Evolutionary conservation across 2,113 vertebrate species (phyloP), one percentile per base, ranked within the genome.

Genomic region (Glaucidium brasilianum): DNA sequence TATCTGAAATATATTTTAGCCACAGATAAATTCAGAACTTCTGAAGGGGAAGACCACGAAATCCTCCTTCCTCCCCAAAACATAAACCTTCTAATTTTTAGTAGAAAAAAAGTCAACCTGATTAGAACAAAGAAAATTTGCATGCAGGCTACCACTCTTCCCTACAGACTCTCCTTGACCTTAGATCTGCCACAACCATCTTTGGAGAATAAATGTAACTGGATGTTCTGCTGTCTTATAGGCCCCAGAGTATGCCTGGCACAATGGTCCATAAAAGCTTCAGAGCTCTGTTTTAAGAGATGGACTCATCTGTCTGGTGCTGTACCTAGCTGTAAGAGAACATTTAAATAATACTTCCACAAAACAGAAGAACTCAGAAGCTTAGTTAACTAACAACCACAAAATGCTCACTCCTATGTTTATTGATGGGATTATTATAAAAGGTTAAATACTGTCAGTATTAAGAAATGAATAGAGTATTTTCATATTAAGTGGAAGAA

Each of bases 401-500:
- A 67, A 92, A 47, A 55, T 0, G 1, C 26, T 85, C n/a, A 41
- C 21, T 15, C 59, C 6, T 35, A 37, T 68, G 25, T 85, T 94
- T 93, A 35, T n/a, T 92, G 68, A 67, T 68, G 41, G 72, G 47
- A 77, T 74, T 76, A 80, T 72, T 88, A 2, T 25, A 78, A 78
- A n/a, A 95, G 27, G 52, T 91, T 94, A 92, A 97, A 81, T 64
- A 87, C 53, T 82, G 39, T 49, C 55, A 85, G 37, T 17, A 58
- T n/a, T 41, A 53, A 87, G 41, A 92, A 94, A 71, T 29, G 6
- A 92, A 45, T 5, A 47, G 26, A 68, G 18, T 35, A 52, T 81
- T 94, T 90, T 94, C 78, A n/a, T 34, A 73, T 89, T 92, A 94
- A 88, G 34, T 41, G 56, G 18, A 82, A 85, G 43, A 86, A 50